Base-by-base conservation (phyloP, 2,888 invertebrate genomes). In the Calliopum simillimum region DNA sequence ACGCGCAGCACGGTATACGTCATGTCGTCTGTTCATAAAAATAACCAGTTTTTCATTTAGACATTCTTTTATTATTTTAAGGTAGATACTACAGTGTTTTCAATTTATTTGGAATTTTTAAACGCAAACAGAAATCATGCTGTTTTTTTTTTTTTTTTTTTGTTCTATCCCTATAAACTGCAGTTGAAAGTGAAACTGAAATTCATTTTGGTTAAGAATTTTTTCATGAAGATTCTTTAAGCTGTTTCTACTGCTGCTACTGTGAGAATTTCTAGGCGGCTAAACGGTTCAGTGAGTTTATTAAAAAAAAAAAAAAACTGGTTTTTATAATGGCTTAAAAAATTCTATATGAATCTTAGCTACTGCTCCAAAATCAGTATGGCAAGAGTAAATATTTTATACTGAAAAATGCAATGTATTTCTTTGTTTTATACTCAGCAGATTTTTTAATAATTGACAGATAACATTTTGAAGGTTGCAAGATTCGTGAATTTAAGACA, bases 181-280 rank as follows among this genome's bases (percentile, higher is more conserved):
- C 51, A 51, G 16, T n/a, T 19, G 51, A 51, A 51, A 51, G 51
- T 51, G 51, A 51, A 51, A 51, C 19, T 51, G 2, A 51, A 51
- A 21, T 21, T 11, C 51, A 11, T 51, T 19, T 21, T 0, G n/a
- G 21, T 51, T 51, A 12, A 51, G 51, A 51, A 51, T 19, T 19
- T 51, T 19, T 51, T 51, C 16, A 21, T 51, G 51, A 13, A 21
- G 51, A 3, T 51, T 19, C 51, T 51, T 51, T 51, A 12, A 51
- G n/a, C 19, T 51, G 51, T 19, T 16, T 19, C 12, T 12, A 5
- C 21, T 16, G 16, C n/a, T 19, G 51, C 13, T 51, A 21, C 21
- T 21, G 51, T 51, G 2, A 21, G 21, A 6, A 6, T 51, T 51
- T 21, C 16, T 51, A 19, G 21, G 21, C 6, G n/a, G 33, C 33